A percentile compares a stretch with the other conserved stretches of the same genome.
Evolutionary conservation across 1,140 invertebrate genomes (phyloP).

Genomic region (Holotrichia oblita): DNA sequence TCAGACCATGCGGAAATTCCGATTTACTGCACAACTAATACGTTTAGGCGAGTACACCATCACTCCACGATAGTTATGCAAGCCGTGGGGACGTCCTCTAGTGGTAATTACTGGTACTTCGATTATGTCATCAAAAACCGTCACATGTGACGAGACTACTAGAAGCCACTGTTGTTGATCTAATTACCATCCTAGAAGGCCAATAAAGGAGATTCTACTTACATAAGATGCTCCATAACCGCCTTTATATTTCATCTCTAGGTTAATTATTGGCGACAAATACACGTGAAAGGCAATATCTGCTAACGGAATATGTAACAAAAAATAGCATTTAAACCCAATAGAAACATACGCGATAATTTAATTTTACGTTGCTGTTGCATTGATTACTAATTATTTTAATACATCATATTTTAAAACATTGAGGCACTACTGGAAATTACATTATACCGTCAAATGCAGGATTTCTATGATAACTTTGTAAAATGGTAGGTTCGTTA

Average conservation of each 20-base stretch:
- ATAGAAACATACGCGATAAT: too few species aligned
- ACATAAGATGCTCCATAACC: too few species aligned
- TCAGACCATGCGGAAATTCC: constrained; percentile 25
- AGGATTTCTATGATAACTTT: too few species aligned
- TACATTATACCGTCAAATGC: too few species aligned
- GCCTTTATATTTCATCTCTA: not conserved
- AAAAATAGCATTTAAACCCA: too few species aligned
- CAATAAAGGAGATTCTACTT: not conserved
- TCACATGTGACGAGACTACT: constrained; percentile 12
- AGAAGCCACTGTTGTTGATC: not conserved
- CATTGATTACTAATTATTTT: too few species aligned
- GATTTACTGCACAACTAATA: constrained; percentile 28
- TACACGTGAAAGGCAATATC: not conserved
- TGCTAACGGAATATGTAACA: too few species aligned
- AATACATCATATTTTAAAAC: too few species aligned
- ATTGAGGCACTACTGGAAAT: too few species aligned
- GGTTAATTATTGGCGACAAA: not conserved
- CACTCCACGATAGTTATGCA: not conserved
- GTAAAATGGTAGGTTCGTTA: too few species aligned
- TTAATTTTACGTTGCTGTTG: too few species aligned
- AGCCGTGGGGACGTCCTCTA: not conserved
- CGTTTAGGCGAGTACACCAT: constrained; percentile 18
- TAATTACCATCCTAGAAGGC: not conserved
- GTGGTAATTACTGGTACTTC: constrained; percentile 29
- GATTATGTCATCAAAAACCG: constrained; percentile 11